phyloP scores from a whole-genome alignment of 1,140 invertebrate genomes.

The Lutraria rhynchaena region DNA sequence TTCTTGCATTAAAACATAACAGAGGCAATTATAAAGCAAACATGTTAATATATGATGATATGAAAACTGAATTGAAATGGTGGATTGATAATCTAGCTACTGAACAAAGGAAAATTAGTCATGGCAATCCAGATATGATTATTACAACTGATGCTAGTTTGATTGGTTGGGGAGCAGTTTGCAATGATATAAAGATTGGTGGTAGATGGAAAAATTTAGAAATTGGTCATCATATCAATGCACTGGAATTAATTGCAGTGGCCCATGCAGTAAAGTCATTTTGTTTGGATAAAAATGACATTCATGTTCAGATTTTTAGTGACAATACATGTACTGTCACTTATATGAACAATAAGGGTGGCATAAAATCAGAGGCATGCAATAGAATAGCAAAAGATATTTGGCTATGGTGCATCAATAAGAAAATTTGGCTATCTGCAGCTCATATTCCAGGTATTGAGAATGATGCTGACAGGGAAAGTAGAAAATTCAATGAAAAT shows the following conservation, averaged over 20 bases:
- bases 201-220: conserved; percentile 18
- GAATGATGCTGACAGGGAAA: conserved; percentile 2
- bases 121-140: conserved; percentile 24
- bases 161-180: conserved; percentile 21
- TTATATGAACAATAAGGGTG: conserved; percentile 36
- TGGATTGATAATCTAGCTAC: conserved; percentile 19
- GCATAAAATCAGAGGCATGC: conserved; percentile 22
- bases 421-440: conserved; percentile 37
- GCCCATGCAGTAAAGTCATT: background rate
- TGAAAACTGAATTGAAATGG: conserved; percentile 26
- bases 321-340: conserved; percentile 17
- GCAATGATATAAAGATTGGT: conserved; percentile 6
- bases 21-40: conserved; percentile 19
- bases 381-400: conserved; percentile 36
- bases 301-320: conserved; percentile 11
- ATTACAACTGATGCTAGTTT: conserved; percentile 10
- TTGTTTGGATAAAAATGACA: background rate
- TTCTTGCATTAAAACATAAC: no score
- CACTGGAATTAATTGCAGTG: background rate
- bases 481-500: conserved; percentile 27
- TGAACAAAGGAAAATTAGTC: background rate
- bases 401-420: conserved; percentile 60
- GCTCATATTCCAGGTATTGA: conserved; percentile 28
- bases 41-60: conserved; percentile 4
- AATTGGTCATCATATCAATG: conserved; percentile 2